Percentiles rank a stretch among this genome's conserved stretches.
These are phyloP conservation scores for Ethmia dodecea DNA, from an alignment of 2,888 invertebrate species.

Conservation along the genomic window DNA sequence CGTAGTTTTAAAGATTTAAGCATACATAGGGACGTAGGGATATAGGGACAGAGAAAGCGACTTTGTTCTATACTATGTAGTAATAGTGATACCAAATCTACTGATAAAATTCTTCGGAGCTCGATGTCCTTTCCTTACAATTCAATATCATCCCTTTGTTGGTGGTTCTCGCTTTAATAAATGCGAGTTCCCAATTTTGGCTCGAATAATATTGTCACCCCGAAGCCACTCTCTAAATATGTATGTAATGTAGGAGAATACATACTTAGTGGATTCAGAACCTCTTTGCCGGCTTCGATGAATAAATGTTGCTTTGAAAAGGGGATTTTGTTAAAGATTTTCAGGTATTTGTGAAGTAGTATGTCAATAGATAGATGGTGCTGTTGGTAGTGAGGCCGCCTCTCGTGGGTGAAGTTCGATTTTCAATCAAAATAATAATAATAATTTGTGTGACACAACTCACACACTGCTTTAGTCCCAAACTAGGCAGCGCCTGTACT, in stretches of 20 bases:
- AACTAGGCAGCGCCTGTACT: too few species aligned
- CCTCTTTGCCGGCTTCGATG: not conserved
- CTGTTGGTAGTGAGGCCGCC: too few species aligned
- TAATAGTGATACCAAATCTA: too few species aligned
- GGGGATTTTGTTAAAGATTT: not conserved
- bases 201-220: constrained; percentile 74
- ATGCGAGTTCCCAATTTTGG: constrained; percentile 66
- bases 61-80: too few species aligned
- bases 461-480: too few species aligned
- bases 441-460: too few species aligned
- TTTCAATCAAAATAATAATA: too few species aligned
- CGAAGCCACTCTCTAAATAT: constrained; percentile 12
- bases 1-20: too few species aligned
- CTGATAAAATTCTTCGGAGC: constrained; percentile 18
- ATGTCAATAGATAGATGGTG: too few species aligned
- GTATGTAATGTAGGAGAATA: not conserved
- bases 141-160: constrained; percentile 76
- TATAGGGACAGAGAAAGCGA: too few species aligned
- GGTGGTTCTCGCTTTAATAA: constrained; percentile 74
- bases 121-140: constrained; percentile 54
- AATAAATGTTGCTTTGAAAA: not conserved
- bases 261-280: not conserved
- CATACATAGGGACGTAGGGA: too few species aligned
- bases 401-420: too few species aligned
- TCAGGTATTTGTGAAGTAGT: not conserved